These are phyloP conservation scores for Octonoba sinensis DNA, from an alignment of 2,888 invertebrate species.

Conservation along the genomic window DNA sequence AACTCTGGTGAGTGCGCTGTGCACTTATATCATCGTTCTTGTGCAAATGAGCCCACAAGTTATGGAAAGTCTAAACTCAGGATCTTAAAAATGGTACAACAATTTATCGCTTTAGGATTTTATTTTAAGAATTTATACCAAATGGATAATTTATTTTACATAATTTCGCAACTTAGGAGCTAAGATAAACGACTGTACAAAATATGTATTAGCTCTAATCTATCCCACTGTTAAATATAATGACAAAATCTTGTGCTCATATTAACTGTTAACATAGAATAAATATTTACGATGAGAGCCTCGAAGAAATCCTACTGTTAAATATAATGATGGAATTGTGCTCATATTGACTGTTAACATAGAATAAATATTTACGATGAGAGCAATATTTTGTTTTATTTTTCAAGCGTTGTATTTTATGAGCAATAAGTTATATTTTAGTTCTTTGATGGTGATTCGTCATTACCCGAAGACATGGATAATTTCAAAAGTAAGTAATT, in stretches of 20 bases:
- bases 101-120: slow-evolving; percentile 1
- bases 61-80: slow-evolving; percentile 56
- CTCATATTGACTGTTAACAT: slow-evolving; percentile 53
- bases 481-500: no score
- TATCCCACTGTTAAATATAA: not conserved
- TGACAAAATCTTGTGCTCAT: slow-evolving; percentile 19
- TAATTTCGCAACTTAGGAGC: no score
- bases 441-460: no score
- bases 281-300: slow-evolving; percentile 55
- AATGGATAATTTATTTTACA: not conserved
- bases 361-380: slow-evolving; percentile 61
- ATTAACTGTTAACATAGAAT: slow-evolving; percentile 54
- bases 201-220: no score
- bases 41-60: slow-evolving; percentile 62
- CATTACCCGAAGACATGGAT: no score
- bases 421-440: no score
- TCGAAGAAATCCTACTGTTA: slow-evolving; percentile 3
- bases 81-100: slow-evolving; percentile 22
- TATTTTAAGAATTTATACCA: not conserved
- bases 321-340: slow-evolving; percentile 20
- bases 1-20: slow-evolving; percentile 58
- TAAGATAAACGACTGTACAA: no score
- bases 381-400: slow-evolving; percentile 20
- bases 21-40: slow-evolving; percentile 59
- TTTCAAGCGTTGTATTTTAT: not conserved